Evolutionary conservation across 2,113 vertebrate species (phyloP), one percentile per base, ranked within the genome.

Genomic region (Rissa tridactyla): DNA sequence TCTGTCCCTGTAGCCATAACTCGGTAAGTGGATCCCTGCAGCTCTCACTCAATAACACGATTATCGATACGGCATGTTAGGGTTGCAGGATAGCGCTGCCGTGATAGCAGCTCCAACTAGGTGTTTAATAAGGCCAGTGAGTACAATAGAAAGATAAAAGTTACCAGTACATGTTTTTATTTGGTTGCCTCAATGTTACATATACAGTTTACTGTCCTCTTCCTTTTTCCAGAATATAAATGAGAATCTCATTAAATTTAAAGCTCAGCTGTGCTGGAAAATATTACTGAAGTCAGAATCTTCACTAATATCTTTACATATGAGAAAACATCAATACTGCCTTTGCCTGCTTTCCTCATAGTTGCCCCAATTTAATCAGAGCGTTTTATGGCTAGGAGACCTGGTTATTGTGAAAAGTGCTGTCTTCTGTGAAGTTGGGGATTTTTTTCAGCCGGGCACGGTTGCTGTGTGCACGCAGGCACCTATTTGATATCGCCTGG

Each of bases 221-320:
- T 69, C 34, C 14, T 42, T 92, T 86, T 60, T 51, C 62, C 47
- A 93, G 73, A 93, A 94, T 92, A 86, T 69, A 94, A 95, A 97
- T 95, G 90, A 97, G 84, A 57, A 88, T 95, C 94, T 96, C 96
- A 96, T 98, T 97, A 97, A 97, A 91, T 95, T 80, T 96, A 96
- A 97, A 96, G 61, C 92, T 94, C 65, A 88, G 49, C 52, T 91
- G 11, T 84, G 94, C 82, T 93, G 47, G 34, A 91, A 94, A 96
- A 85, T 92, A 92, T 96, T 97, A 90, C 92, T 77, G 57, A 95
- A 97, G 57, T 94, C 92, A 88, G 72, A 96, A 88, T 93, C 82
- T 96, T 94, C 82, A 38, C 79, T 96, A 90, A 66, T 96, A 76
- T 92, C 71, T 96, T 96, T 93, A 95, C 88, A 76, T 95, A 70